A percentile compares a stretch with the other conserved stretches of the same genome.
These are phyloP conservation scores for Apodemus sylvaticus DNA, from an alignment of 2,113 vertebrate species.

Conservation along the genomic window DNA sequence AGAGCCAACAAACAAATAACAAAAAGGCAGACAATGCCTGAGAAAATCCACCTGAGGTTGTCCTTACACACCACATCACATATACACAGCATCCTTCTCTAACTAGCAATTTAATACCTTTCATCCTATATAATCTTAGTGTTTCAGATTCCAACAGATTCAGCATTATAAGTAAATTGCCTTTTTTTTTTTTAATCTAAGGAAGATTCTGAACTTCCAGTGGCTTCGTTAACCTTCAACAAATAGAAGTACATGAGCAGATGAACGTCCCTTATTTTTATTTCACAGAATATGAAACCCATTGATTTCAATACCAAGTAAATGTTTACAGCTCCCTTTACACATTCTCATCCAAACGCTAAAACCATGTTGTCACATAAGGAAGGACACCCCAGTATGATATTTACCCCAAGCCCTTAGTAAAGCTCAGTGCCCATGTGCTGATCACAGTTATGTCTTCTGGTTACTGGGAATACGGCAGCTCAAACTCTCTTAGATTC, in stretches of 20 bases:
- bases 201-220: neutral
- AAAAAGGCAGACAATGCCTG: neutral
- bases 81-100: neutral
- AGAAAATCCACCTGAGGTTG: neutral
- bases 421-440: neutral
- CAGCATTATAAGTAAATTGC: neutral
- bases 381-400: neutral
- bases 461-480: neutral
- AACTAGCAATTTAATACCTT: neutral
- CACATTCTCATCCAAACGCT: neutral
- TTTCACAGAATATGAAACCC: neutral
- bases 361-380: neutral
- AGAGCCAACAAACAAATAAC: neutral
- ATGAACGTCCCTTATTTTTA: neutral
- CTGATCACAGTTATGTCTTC: neutral
- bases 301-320: neutral
- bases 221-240: neutral
- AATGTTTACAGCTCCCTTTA: neutral
- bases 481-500: neutral
- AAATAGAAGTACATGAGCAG: neutral
- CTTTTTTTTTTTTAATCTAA: neutral
- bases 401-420: neutral
- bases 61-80: neutral
- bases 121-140: neutral
- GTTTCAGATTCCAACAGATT: neutral